phyloP scores from a whole-genome alignment of 2,797 vertebrate species.

The Cheirogaleus major region DNA sequence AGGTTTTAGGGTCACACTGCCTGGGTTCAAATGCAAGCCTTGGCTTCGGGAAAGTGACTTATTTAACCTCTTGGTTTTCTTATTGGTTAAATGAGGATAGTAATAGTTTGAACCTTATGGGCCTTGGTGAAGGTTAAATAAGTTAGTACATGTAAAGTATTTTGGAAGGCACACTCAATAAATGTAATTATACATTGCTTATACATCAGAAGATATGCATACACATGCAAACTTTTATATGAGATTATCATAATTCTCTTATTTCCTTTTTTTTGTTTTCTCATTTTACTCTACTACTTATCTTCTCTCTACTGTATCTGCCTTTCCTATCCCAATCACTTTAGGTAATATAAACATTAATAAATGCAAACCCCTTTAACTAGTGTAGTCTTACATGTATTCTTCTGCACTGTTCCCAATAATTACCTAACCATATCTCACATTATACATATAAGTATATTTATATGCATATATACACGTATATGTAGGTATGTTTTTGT shows the following conservation, averaged over 20 bases:
- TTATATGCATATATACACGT: too few relatives aligned
- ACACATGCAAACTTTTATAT: neutral
- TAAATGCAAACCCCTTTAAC: neutral
- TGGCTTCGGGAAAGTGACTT: neutral
- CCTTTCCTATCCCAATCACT: neutral
- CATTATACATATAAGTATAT: neutral
- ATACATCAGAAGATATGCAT: neutral
- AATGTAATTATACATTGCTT: neutral
- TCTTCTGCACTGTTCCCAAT: neutral
- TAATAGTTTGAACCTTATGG: neutral
- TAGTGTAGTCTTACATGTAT: neutral
- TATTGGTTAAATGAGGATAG: neutral
- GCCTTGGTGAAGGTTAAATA: neutral
- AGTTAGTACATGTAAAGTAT: neutral
- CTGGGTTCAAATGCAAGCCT: neutral
- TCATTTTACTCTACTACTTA: neutral
- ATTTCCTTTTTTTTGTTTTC: too few relatives aligned
- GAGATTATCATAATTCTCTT: neutral
- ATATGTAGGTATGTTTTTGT: neutral
- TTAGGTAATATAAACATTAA: neutral
- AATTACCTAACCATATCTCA: neutral
- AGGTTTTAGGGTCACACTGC: neutral
- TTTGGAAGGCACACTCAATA: neutral
- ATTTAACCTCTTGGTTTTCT: constrained; percentile 8
- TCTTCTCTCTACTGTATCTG: neutral